Conservation (phyloP, 92 coral and sea anemone genomes). For the Anthopleura xanthogrammica region DNA sequence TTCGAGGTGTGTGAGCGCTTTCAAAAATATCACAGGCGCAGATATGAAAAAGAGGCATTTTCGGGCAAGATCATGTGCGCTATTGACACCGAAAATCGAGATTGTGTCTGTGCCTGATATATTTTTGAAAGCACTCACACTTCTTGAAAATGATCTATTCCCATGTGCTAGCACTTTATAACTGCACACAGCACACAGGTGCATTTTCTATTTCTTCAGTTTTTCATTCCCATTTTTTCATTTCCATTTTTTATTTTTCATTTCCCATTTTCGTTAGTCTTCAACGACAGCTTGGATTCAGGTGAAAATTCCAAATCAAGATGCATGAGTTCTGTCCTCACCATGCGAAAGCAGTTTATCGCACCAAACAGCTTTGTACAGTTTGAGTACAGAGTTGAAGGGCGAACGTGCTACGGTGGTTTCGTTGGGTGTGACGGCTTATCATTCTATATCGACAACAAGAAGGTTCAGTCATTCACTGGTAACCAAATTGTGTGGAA, state of each 20-base stretch:
- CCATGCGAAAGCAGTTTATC: conserved; percentile 61
- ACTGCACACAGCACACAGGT: too few species aligned
- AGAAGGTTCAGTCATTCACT: conserved; percentile 21
- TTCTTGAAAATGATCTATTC: too few species aligned
- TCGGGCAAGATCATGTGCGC: too few species aligned
- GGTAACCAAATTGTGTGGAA: conserved; percentile 59
- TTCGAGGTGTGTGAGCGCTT: too few species aligned
- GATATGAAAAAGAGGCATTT: too few species aligned
- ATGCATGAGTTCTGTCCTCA: conserved; percentile 59
- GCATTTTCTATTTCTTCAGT: too few species aligned
- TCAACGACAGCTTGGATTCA: conserved; percentile 62
- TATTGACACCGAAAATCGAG: too few species aligned
- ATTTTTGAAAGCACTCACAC: too few species aligned
- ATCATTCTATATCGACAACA: conserved; percentile 56
- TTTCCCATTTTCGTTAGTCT: conserved; percentile 34
- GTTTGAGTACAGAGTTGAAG: conserved; percentile 65
- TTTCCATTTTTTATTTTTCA: not conserved
- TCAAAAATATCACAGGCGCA: too few species aligned
- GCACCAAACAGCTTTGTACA: conserved; percentile 40
- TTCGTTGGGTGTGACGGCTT: conserved; percentile 84
- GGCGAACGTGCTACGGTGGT: conserved; percentile 54
- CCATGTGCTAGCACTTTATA: too few species aligned
- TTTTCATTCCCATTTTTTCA: not conserved
- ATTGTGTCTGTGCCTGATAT: too few species aligned
- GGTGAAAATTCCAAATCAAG: conserved; percentile 69